Percentiles rank a stretch among this genome's conserved stretches.
These are phyloP conservation scores for Dolichoris vasculosae DNA, from an alignment of 1,140 invertebrate species.

Conservation along the genomic window DNA sequence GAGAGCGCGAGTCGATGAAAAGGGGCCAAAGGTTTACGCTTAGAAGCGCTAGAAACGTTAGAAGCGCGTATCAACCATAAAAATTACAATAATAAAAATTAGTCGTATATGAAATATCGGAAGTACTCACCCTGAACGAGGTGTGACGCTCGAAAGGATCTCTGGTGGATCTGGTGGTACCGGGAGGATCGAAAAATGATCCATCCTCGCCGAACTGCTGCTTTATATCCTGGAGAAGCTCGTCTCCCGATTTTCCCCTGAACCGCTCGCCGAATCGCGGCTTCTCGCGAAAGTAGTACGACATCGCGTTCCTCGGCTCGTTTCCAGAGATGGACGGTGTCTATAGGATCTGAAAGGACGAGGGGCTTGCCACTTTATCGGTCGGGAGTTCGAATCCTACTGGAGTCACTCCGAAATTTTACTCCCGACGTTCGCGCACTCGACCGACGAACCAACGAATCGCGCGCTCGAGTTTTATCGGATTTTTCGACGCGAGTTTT, in stretches of 20 bases:
- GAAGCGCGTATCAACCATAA: too few species aligned
- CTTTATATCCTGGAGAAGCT: conserved; percentile 70
- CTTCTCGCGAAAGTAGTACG: conserved; percentile 71
- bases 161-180: conserved; percentile 49
- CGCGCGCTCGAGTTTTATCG: not conserved
- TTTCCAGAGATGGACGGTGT: too few species aligned
- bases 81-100: too few species aligned
- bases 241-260: conserved; percentile 69
- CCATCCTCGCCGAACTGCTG: conserved; percentile 69
- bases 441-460: not conserved
- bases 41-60: not conserved
- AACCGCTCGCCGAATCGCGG: conserved; percentile 69
- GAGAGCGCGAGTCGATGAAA: too few species aligned
- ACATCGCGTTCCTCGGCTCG: conserved; percentile 60
- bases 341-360: too few species aligned
- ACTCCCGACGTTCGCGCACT: not conserved
- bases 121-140: conserved; percentile 65
- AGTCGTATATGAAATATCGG: not conserved
- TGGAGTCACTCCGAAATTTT: not conserved
- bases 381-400: not conserved
- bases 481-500: not conserved
- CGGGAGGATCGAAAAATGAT: conserved; percentile 66
- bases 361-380: too few species aligned
- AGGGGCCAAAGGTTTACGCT: too few species aligned
- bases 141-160: conserved; percentile 67